phyloP scores from a whole-genome alignment of 1,140 invertebrate genomes.

The Panagrolaimus sp. region DNA sequence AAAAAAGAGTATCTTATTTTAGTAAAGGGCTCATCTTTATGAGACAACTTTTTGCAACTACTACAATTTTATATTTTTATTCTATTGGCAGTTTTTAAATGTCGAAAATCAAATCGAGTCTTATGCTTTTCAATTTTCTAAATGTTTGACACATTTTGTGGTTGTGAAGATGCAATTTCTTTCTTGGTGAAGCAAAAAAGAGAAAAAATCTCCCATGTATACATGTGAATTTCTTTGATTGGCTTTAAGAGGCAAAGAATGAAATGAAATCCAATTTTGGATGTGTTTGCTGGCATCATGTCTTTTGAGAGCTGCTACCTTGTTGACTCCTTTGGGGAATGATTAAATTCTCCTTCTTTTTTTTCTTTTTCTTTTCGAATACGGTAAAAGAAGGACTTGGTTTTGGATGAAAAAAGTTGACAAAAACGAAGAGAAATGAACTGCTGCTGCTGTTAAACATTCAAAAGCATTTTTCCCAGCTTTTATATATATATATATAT shows the following conservation, averaged over 20 bases:
- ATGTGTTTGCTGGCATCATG: not conserved
- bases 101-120: constrained; percentile 12
- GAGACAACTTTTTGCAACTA: no score
- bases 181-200: no score
- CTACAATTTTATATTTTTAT: not conserved
- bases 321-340: constrained; percentile 16
- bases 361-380: no score
- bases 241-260: not conserved
- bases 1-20: constrained; percentile 8
- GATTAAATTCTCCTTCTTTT: not conserved
- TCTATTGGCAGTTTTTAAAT: constrained; percentile 8
- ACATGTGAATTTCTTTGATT: constrained; percentile 5
- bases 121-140: not conserved
- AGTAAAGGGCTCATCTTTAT: not conserved
- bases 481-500: no score
- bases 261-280: constrained; percentile 10
- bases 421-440: no score
- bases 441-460: no score
- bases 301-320: not conserved
- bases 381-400: no score
- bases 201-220: no score
- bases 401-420: no score
- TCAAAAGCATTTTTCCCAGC: no score
- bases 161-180: not conserved
- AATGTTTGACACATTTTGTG: constrained; percentile 16